Evolutionary conservation across 2,797 vertebrate species (phyloP).

Genomic region (Periophthalmus magnuspinnatus): DNA sequence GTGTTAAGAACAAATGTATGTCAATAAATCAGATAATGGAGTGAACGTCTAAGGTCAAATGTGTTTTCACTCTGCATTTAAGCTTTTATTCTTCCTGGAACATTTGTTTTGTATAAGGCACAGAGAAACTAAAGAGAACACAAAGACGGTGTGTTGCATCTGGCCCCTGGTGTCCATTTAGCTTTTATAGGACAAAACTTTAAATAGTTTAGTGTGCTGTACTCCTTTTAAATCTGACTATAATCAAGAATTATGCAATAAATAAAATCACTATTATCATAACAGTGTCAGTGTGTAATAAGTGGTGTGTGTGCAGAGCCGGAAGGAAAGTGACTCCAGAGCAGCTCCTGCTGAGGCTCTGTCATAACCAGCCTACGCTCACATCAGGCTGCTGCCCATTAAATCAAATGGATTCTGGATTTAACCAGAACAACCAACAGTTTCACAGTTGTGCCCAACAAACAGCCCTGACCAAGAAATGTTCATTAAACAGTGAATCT

Average conservation of each 20-base stretch:
- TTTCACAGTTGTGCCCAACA: background rate
- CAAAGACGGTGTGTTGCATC: constrained; percentile 49
- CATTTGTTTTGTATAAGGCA: constrained; percentile 42
- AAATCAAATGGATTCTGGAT: background rate
- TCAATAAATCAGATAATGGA: constrained; percentile 14
- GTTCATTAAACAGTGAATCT: background rate
- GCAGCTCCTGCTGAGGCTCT: constrained; percentile 67
- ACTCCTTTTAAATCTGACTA: constrained; percentile 56
- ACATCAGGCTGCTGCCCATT: background rate
- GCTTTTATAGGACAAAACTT: constrained; percentile 35
- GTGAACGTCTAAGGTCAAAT: constrained; percentile 29
- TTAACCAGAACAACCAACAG: too few relatives aligned
- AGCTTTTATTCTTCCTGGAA: constrained; percentile 34
- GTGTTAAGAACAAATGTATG: constrained; percentile 22
- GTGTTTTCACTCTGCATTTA: constrained; percentile 32
- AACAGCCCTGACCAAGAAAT: background rate
- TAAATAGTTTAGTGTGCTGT: constrained; percentile 26
- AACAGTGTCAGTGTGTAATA: constrained; percentile 54
- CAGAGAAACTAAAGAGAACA: constrained; percentile 47
- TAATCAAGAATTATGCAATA: constrained; percentile 61
- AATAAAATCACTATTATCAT: constrained; percentile 61
- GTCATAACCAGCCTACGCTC: constrained; percentile 14
- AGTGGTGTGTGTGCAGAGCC: constrained; percentile 53
- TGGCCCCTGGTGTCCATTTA: constrained; percentile 57
- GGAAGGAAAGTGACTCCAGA: constrained; percentile 76